These are phyloP conservation scores for Eriocheir sinensis DNA, from an alignment of 1,140 invertebrate genomes.

Conservation along the genomic window DNA sequence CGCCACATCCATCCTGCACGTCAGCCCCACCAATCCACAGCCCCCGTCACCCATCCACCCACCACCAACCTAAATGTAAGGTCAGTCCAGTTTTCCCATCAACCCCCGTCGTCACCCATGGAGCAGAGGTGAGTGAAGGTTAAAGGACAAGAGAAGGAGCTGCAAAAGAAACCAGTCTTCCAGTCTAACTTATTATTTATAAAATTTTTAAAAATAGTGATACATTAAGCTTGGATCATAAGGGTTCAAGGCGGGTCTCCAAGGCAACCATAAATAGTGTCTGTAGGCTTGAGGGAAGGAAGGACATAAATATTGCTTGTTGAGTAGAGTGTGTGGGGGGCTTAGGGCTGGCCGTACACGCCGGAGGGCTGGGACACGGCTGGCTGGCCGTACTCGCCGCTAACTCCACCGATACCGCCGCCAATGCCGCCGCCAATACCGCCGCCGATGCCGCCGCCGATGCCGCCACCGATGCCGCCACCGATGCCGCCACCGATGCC, in stretches of 20 bases:
- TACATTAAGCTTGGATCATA: background rate
- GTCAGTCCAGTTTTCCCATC: too few relatives aligned
- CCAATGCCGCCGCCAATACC: background rate
- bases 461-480: background rate
- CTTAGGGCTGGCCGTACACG: conserved; percentile 16
- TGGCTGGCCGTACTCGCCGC: background rate
- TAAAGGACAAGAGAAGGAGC: background rate
- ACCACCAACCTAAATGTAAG: too few relatives aligned
- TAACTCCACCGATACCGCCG: background rate
- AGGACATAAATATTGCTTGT: background rate
- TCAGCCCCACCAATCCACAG: too few relatives aligned
- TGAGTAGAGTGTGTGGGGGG: background rate
- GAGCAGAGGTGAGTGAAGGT: background rate
- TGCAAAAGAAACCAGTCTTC: too few relatives aligned
- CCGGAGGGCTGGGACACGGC: conserved; percentile 9
- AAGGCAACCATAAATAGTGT: too few relatives aligned
- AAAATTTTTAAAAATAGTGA: background rate
- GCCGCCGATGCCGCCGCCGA: background rate
- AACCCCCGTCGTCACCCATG: background rate
- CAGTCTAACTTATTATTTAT: background rate
- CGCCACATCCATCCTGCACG: background rate
- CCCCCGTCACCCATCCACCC: background rate
- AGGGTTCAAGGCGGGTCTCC: too few relatives aligned
- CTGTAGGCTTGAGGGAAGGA: background rate
- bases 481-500: background rate